Percentiles rank a stretch among this genome's conserved stretches.
phyloP scores from a whole-genome alignment of 2,113 vertebrate genomes.

The Pogona vitticeps region DNA sequence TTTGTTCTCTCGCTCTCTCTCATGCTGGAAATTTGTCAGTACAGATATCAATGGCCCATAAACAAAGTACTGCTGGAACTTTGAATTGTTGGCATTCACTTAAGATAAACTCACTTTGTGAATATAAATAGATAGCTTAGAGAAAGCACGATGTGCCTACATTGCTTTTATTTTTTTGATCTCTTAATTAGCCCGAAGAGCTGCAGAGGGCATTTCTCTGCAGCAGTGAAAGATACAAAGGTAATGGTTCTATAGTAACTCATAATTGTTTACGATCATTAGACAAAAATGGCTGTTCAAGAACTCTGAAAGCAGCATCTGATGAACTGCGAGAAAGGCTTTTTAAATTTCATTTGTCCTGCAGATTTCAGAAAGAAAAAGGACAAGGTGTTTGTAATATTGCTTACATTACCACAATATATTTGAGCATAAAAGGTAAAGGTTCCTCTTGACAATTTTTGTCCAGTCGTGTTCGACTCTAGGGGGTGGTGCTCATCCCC shows the following conservation, averaged over 20 bases:
- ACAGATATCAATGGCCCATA: not conserved
- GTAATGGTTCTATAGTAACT: not conserved
- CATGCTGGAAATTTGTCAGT: conserved; percentile 13
- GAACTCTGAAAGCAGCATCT: not conserved
- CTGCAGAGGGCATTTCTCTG: not conserved
- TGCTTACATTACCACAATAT: not conserved
- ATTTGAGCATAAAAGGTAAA: too few relatives aligned
- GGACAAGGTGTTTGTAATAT: too few relatives aligned
- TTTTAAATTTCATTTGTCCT: not conserved
- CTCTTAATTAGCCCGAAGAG: conserved; percentile 24
- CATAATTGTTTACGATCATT: not conserved
- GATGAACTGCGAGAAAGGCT: not conserved
- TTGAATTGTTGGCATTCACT: conserved; percentile 2
- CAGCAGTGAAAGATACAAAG: not conserved
- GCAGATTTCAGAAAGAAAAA: too few relatives aligned
- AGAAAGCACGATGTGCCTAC: conserved; percentile 11
- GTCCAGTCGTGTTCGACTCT: too few relatives aligned
- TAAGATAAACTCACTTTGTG: conserved; percentile 13
- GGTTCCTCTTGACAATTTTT: too few relatives aligned
- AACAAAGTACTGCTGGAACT: conserved; percentile 12
- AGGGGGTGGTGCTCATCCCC: too few relatives aligned
- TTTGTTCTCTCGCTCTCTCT: not conserved
- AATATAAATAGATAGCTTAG: conserved; percentile 20
- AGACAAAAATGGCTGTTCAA: not conserved
- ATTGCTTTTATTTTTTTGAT: conserved; percentile 8